Evolutionary conservation across 2,797 vertebrate genomes (phyloP), one percentile per base, ranked within the genome.

Genomic region (Novumbra hubbsi): DNA sequence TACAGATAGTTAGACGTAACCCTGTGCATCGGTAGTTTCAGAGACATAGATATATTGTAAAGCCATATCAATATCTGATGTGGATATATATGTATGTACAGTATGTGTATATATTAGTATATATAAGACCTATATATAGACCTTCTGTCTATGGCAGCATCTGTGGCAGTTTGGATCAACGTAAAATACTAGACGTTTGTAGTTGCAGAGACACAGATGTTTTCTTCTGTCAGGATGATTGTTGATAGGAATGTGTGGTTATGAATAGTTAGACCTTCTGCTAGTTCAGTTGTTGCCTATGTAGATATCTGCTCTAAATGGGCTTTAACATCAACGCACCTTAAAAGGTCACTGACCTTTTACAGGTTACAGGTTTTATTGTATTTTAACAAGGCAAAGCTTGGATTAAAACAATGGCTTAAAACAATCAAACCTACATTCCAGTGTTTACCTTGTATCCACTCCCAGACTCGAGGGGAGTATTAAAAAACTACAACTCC

Each of bases 301-400:
- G n/a, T 24, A 57, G 8, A 21, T 11, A 57, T 57, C 21, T 57
- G 52, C n/a, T 57, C 52, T n/a, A 57, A n/a, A 6, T 57, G 52
- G n/a, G 21, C 21, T 21, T 57, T 24, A 57, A 15, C 9, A 57
- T 64, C 27, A 30, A 1, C 17, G 62, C 27, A 70, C 24, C 68
- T 19, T 64, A 14, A 64, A 15, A 16, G 62, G 1, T 19, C 15
- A 2, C 21, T 11, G 21, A 11, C 7, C 9, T 57, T 63, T 24
- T 63, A 63, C 21, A 24, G 28, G 19, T 41, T 32, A 52, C 63
- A 16, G 74, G 73, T 76, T 79, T 15, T 68, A 63, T 6, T 19
- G 21, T 68, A 68, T 55, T 15, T 5, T 17, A 28, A 16, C 15
- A 16, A 16, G 27, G 1, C 3, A 15, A 11, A 30, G 15, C 24